phyloP scores from a whole-genome alignment of 1,140 invertebrate genomes.

The Acromyrmex heyeri region DNA sequence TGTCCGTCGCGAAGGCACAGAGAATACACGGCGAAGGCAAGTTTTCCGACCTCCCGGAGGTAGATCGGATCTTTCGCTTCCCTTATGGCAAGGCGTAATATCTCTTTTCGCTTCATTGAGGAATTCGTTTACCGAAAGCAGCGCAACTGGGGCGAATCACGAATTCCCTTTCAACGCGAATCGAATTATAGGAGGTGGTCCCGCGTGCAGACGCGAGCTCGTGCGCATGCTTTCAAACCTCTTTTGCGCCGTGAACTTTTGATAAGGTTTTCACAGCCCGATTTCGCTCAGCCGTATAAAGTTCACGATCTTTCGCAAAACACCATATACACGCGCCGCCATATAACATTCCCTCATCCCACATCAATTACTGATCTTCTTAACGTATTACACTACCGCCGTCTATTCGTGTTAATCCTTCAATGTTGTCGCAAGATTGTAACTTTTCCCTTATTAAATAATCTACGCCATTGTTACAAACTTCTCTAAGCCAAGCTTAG shows the following conservation, averaged over 20 bases:
- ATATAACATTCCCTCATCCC: conserved; percentile 6
- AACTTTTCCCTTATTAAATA: conserved; percentile 35
- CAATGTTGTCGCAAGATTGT: conserved; percentile 28
- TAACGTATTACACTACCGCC: neutral
- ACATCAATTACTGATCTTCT: conserved; percentile 22
- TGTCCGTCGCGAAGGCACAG: conserved; percentile 7
- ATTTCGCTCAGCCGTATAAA: conserved; percentile 23
- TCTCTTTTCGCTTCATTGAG: conserved; percentile 62
- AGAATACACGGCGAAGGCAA: conserved; percentile 15
- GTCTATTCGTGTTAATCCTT: conserved; percentile 18
- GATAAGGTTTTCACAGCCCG: conserved; percentile 44
- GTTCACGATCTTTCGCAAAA: conserved; percentile 18
- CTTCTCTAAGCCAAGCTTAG: neutral
- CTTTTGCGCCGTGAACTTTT: conserved; percentile 53
- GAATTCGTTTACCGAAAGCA: conserved; percentile 56
- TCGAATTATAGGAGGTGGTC: conserved; percentile 22
- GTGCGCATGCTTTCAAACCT: conserved; percentile 7
- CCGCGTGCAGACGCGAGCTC: neutral
- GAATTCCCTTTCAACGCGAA: conserved; percentile 45
- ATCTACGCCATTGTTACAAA: conserved; percentile 12
- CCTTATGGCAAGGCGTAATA: conserved; percentile 36
- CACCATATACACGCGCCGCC: too few relatives aligned
- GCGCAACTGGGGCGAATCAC: conserved; percentile 41
- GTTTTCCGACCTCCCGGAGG: neutral
- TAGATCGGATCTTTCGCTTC: conserved; percentile 18